Evolutionary conservation across 2,797 vertebrate genomes (phyloP).

Genomic region (Poliocrania exsul): DNA sequence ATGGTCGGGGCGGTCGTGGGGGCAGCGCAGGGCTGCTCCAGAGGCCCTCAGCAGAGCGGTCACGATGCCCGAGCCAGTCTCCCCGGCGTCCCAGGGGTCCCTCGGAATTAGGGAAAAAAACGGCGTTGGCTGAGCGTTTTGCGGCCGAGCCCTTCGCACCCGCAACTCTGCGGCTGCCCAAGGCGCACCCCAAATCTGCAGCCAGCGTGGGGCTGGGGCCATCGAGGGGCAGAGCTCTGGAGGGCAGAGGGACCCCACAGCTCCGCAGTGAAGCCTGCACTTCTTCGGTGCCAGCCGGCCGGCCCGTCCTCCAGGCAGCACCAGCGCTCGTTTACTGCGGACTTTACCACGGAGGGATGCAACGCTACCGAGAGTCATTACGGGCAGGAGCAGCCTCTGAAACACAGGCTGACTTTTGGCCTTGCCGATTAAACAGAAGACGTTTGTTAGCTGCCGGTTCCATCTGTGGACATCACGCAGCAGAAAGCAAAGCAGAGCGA

Average conservation of each 20-base stretch:
- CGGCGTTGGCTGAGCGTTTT: background rate
- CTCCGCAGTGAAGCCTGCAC: background rate
- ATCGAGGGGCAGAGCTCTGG: background rate
- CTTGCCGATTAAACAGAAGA: background rate
- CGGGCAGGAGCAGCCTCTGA: background rate
- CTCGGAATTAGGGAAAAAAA: background rate
- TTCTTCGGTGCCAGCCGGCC: background rate
- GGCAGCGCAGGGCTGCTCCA: background rate
- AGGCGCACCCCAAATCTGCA: background rate
- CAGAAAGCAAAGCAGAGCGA: background rate
- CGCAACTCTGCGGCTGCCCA: background rate
- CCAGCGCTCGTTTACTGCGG: background rate
- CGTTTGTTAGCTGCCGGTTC: background rate
- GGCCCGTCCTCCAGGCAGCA: rapidly evolving
- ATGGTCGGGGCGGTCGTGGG: background rate
- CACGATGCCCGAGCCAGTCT: background rate
- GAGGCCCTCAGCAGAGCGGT: background rate
- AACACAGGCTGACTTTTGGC: background rate
- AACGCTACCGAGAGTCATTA: rapidly evolving
- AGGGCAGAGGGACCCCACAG: background rate
- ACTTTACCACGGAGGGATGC: background rate
- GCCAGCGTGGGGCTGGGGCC: background rate
- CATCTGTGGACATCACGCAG: background rate
- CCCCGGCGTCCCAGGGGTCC: rapidly evolving
- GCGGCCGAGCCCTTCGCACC: background rate